Percentiles rank a stretch among this genome's conserved stretches.
Evolutionary conservation across 2,113 vertebrate species (phyloP).

Genomic region (Tragelaphus buxtoni): DNA sequence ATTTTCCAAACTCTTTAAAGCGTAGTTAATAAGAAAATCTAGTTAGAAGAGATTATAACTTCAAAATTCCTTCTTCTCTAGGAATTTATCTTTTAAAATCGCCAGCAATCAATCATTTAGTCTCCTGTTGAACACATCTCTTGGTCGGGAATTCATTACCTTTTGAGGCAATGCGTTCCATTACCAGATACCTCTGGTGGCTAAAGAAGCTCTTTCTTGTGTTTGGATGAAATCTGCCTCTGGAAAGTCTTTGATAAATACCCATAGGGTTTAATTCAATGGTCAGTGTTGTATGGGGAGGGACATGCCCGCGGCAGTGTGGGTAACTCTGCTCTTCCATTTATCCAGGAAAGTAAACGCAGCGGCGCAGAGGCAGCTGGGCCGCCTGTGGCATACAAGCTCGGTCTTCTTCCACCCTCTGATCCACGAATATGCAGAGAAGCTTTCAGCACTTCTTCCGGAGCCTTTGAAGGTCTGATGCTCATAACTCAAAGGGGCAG

Average conservation of each 20-base stretch:
- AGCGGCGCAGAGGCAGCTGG: constrained; percentile 86
- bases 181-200: background rate
- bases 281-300: fast-evolving
- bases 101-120: background rate
- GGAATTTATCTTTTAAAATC: background rate
- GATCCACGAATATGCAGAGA: constrained; percentile 91
- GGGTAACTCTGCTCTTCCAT: background rate
- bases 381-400: constrained; percentile 90
- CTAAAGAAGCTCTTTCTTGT: background rate
- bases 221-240: background rate
- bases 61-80: background rate
- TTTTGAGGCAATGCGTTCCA: background rate
- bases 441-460: constrained; percentile 87
- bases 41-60: background rate
- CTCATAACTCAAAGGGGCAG: background rate
- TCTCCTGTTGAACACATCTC: background rate
- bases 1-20: background rate
- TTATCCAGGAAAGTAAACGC: constrained; percentile 86
- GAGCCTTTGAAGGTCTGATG: constrained; percentile 91
- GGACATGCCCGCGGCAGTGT: fast-evolving
- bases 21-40: background rate
- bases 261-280: fast-evolving
- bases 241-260: background rate
- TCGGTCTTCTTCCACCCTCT: constrained; percentile 85
- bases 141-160: background rate